Percentiles rank a stretch among this genome's conserved stretches.
Evolutionary conservation across 2,888 invertebrate genomes (phyloP).

Genomic region (Cinara cedri): DNA sequence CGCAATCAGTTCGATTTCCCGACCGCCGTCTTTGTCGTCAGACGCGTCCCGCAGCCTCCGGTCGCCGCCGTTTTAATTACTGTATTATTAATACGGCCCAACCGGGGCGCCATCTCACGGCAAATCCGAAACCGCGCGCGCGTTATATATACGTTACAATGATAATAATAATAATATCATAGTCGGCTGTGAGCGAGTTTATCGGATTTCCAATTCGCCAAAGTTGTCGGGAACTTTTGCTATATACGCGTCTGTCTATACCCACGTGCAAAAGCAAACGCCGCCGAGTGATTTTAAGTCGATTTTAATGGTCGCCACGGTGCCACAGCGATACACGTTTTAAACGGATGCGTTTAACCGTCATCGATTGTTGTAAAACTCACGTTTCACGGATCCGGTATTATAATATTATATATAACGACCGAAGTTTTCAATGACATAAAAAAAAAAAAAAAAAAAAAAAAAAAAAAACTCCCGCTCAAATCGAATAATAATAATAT

Average conservation of each 20-base stretch:
- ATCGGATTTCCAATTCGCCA: slow-evolving; percentile 30
- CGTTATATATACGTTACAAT: too few species aligned
- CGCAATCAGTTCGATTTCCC: too few species aligned
- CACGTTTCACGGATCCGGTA: not conserved
- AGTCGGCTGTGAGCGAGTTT: not conserved
- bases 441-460: too few species aligned
- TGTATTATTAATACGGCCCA: too few species aligned
- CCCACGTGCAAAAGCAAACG: slow-evolving; percentile 19
- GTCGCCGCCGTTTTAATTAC: too few species aligned
- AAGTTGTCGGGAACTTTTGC: slow-evolving; percentile 32
- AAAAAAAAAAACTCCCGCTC: too few species aligned
- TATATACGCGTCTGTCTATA: not conserved
- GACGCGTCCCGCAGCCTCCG: too few species aligned
- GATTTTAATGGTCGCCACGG: slow-evolving; percentile 17
- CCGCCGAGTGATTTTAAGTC: not conserved
- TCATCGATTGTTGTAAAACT: slow-evolving; percentile 28
- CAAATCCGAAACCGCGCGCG: too few species aligned
- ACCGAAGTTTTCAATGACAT: not conserved
- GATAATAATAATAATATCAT: too few species aligned
- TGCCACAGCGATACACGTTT: not conserved
- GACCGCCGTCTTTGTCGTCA: too few species aligned
- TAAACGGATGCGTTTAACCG: not conserved
- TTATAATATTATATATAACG: slow-evolving; percentile 7
- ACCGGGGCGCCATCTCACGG: too few species aligned
- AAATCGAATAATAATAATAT: not conserved